Evolutionary conservation across 2,113 vertebrate genomes (phyloP), one percentile per base, ranked within the genome.

Genomic region (Larimichthys polyactis): DNA sequence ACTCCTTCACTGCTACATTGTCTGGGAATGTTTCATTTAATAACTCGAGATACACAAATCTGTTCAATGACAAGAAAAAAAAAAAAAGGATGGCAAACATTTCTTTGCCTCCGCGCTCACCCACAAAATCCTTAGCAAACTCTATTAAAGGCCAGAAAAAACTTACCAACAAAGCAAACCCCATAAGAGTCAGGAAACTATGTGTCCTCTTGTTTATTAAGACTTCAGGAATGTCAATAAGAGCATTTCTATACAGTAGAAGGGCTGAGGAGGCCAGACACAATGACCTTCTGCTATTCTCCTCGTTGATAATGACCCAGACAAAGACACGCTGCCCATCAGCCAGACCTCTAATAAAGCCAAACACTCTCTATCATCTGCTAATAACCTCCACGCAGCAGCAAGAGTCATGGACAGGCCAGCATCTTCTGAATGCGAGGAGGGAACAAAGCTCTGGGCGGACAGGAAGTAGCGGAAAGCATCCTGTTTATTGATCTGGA

Each of bases 171-270:
- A 92, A 92, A 91, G 82, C 74, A 85, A 84, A 84, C 20, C 57
- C 75, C 78, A 77, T 64, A 82, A 77, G 81, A 92, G 87, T 92
- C 83, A 40, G 80, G 72, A 87, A 93, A 92, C 77, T 91, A 92
- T 93, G 90, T 89, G 86, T 92, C 82, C 58, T 89, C 87, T 91
- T 90, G 90, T 94, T 94, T 93, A 93, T 94, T 91, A 93, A 90
- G 89, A 91, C 91, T 93, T 88, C 71, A 71, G 83, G 90, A 93
- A 94, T 92, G 94, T 93, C 94, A 92, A 94, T 94, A 94, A 75
- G 81, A 91, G 86, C 81, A 71, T 87, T 86, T 92, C 87, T 91
- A 88, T 89, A 92, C 89, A 92, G 90, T 84, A 85, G 83, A 46
- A 80, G 84, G 78, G 77, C 86, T 76, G 85, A 81, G 80, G 84